phyloP scores from a whole-genome alignment of 2,113 vertebrate species.

The Halcyon malimbica region DNA sequence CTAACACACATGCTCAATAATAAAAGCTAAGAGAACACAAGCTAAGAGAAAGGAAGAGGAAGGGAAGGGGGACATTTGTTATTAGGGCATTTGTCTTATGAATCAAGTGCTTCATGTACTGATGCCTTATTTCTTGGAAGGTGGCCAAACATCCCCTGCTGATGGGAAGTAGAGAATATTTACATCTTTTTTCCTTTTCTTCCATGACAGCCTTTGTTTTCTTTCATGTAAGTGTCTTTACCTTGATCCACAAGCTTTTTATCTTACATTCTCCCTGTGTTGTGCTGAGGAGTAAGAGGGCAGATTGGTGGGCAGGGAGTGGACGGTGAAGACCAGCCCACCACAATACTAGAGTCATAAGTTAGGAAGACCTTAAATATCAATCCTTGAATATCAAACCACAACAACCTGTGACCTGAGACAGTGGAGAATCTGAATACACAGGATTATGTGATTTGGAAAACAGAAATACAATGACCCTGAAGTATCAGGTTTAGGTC shows the following conservation, averaged over 20 bases:
- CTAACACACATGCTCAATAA: too few relatives aligned
- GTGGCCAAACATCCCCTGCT: too few relatives aligned
- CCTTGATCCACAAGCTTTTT: background rate
- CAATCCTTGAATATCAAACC: background rate
- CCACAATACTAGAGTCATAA: background rate
- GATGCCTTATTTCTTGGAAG: too few relatives aligned
- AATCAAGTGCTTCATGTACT: too few relatives aligned
- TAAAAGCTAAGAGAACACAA: too few relatives aligned
- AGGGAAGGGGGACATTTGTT: too few relatives aligned
- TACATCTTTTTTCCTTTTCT: too few relatives aligned
- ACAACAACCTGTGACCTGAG: background rate
- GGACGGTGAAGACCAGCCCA: background rate
- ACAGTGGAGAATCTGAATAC: background rate
- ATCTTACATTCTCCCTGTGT: background rate
- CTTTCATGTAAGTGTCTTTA: background rate
- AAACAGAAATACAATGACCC: background rate
- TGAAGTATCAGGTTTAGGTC: background rate
- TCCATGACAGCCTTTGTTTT: too few relatives aligned
- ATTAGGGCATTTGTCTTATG: too few relatives aligned
- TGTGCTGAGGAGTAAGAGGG: background rate
- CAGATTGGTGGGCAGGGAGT: background rate
- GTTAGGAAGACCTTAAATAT: background rate
- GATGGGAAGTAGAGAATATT: too few relatives aligned
- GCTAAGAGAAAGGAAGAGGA: too few relatives aligned
- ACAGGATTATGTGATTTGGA: background rate